These are phyloP conservation scores for human DNA, from an alignment of 2,113 vertebrate species.

Conservation along the genomic window GRCh38 chr13:56464501-56465000, in stretches of 20 bases:
- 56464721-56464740: neutral
- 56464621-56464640: neutral
- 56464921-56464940: constrained; percentile 7
- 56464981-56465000: neutral
- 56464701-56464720: neutral
- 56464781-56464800: neutral
- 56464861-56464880: constrained; percentile 13
- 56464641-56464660: neutral
- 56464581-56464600: no score
- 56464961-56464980: neutral
- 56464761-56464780: neutral
- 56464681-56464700: neutral
- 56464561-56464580: no score
- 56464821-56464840: neutral
- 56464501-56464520: no score
- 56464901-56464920: constrained; percentile 46
- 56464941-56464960: neutral
- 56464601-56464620: neutral
- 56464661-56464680: neutral
- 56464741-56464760: neutral
- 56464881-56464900: constrained; percentile 49
- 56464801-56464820: neutral
- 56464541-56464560: no score
- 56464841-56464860: neutral
- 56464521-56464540: no score